These are phyloP conservation scores for Palythoa grandis DNA, from an alignment of 92 coral and sea anemone genomes.

Conservation along the genomic window DNA sequence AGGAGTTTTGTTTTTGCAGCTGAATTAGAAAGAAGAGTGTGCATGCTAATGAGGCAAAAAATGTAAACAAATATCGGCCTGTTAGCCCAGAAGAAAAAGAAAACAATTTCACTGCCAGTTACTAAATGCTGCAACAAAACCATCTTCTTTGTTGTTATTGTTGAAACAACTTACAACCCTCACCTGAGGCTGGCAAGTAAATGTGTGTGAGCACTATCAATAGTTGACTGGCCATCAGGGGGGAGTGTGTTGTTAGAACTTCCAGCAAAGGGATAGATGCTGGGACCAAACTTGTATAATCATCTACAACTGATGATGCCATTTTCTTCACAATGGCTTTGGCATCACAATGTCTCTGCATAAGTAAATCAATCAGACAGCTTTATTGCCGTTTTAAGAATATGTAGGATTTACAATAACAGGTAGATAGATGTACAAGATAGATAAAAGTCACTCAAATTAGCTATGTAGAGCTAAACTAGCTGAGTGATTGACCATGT, in stretches of 20 bases:
- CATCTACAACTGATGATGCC: slow-evolving; percentile 82
- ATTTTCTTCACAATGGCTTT: slow-evolving; percentile 72
- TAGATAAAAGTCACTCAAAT: no score
- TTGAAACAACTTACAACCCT: not conserved
- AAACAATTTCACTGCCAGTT: no score
- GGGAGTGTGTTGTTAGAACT: slow-evolving; percentile 74
- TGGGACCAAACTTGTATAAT: slow-evolving; percentile 87
- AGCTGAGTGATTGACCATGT: no score
- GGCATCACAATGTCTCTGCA: slow-evolving; percentile 85
- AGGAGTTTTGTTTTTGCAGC: no score
- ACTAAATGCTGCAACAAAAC: not conserved
- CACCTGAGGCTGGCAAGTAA: slow-evolving; percentile 60
- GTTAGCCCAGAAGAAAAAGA: no score
- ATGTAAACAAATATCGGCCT: no score
- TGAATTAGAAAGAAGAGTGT: no score
- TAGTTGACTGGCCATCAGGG: slow-evolving; percentile 87
- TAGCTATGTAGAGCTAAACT: no score
- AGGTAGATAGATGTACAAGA: no score
- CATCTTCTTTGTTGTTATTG: not conserved
- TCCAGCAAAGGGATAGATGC: slow-evolving; percentile 86
- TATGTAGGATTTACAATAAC: no score
- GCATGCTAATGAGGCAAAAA: no score
- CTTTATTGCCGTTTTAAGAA: no score
- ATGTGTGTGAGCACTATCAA: slow-evolving; percentile 71
- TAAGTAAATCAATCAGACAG: not conserved